A percentile compares a stretch with the other conserved stretches of the same genome.
Evolutionary conservation across 2,888 invertebrate genomes (phyloP).

Genomic region (Tricholauxania praeusta): DNA sequence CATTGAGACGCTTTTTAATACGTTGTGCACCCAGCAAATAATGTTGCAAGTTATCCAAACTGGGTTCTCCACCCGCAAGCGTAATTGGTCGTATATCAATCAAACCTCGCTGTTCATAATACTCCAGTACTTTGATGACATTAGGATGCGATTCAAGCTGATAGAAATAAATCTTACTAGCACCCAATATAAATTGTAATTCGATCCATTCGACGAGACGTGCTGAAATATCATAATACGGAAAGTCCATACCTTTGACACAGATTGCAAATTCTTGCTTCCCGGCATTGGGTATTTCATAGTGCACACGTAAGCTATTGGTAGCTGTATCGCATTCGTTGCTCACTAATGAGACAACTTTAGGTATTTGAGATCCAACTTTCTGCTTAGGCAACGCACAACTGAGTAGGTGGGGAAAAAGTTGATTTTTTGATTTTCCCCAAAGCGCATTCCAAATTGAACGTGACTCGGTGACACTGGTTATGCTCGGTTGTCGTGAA

Average conservation of each 20-base stretch:
- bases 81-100: slow-evolving; percentile 83
- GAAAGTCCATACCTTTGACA: slow-evolving; percentile 92
- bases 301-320: slow-evolving; percentile 84
- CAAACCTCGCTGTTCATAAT: slow-evolving; percentile 74
- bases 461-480: too few species aligned
- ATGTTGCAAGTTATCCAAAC: slow-evolving; percentile 86
- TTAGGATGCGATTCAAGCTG: slow-evolving; percentile 89
- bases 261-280: slow-evolving; percentile 83
- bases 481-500: too few species aligned
- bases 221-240: slow-evolving; percentile 88
- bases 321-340: slow-evolving; percentile 81
- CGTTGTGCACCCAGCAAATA: slow-evolving; percentile 86
- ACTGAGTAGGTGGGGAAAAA: too few species aligned
- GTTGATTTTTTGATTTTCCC: too few species aligned
- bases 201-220: slow-evolving; percentile 95
- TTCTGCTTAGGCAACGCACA: too few species aligned
- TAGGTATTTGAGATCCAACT: too few species aligned
- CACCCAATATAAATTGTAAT: slow-evolving; percentile 83
- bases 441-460: too few species aligned
- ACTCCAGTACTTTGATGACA: slow-evolving; percentile 79
- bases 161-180: slow-evolving; percentile 90
- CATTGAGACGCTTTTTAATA: slow-evolving; percentile 93
- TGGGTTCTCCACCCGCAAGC: slow-evolving; percentile 88
- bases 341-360: slow-evolving; percentile 24
- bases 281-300: slow-evolving; percentile 70